These are phyloP conservation scores for Cerastis rubricosa DNA, from an alignment of 2,888 invertebrate genomes.

Conservation along the genomic window DNA sequence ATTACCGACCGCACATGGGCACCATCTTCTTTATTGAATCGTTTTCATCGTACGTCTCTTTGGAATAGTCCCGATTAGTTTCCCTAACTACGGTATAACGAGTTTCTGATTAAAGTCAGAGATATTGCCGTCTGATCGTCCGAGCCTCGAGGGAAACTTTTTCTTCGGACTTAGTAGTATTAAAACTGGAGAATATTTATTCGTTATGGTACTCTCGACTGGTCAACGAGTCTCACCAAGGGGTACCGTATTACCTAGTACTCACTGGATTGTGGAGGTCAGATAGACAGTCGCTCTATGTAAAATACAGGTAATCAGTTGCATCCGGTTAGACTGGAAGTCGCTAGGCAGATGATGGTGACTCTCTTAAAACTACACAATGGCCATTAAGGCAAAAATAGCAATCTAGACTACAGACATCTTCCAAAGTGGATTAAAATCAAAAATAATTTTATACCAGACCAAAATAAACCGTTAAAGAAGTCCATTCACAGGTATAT, in stretches of 20 bases:
- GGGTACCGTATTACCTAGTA: too few species aligned
- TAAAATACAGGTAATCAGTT: too few species aligned
- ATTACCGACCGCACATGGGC: constrained; percentile 4
- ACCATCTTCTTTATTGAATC: constrained; percentile 37
- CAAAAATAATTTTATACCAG: constrained; percentile 26
- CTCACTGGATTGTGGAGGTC: too few species aligned
- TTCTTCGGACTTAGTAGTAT: background rate
- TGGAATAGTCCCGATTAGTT: constrained; percentile 47
- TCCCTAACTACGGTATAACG: constrained; percentile 27
- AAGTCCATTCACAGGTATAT: constrained; percentile 13
- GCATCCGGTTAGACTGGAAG: too few species aligned
- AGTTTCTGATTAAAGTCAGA: constrained; percentile 20
- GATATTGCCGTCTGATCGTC: background rate
- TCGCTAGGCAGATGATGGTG: too few species aligned
- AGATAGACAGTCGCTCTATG: too few species aligned
- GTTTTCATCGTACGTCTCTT: constrained; percentile 31
- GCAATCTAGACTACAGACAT: constrained; percentile 3
- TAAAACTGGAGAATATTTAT: background rate
- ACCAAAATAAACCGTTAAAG: background rate
- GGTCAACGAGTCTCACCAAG: too few species aligned
- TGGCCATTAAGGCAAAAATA: constrained; percentile 34
- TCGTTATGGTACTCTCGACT: background rate
- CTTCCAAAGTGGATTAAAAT: background rate
- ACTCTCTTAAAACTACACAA: constrained; percentile 4
- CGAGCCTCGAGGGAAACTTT: background rate